These are phyloP conservation scores for Callithrix jacchus DNA, from an alignment of 2,113 vertebrate species.

Conservation along the genomic window DNA sequence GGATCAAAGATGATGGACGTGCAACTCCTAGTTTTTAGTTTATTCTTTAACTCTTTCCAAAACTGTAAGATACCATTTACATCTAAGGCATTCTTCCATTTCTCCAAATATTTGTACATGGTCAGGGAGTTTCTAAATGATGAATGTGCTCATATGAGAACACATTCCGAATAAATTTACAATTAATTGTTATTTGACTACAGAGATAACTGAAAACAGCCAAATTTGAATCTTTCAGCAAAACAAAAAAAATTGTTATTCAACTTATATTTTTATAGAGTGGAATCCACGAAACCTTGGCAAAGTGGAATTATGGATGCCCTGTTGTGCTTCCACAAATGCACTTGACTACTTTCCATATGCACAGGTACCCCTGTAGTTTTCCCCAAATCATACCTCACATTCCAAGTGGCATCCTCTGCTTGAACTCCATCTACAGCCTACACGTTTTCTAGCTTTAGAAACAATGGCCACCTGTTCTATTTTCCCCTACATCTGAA, in stretches of 20 bases:
- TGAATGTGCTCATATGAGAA: not conserved
- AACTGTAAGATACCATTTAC: not conserved
- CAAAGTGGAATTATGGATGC: not conserved
- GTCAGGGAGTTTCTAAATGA: not conserved
- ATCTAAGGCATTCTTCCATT: not conserved
- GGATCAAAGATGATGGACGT: not conserved
- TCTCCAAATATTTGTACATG: not conserved
- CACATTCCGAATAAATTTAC: not conserved
- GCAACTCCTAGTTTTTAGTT: not conserved
- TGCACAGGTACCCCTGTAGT: slow-evolving; percentile 13
- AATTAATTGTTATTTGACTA: slow-evolving; percentile 17
- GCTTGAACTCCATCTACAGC: slow-evolving; percentile 56
- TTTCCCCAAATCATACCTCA: slow-evolving; percentile 38
- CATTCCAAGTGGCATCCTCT: slow-evolving; percentile 52
- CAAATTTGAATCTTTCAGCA: not conserved
- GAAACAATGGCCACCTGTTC: slow-evolving; percentile 61
- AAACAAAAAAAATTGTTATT: not conserved
- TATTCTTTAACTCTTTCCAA: not conserved
- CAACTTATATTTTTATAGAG: not conserved
- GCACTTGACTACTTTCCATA: not conserved
- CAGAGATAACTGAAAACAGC: not conserved
- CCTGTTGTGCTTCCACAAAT: not conserved
- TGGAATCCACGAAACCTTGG: not conserved
- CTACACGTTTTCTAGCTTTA: slow-evolving; percentile 57
- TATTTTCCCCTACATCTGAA: slow-evolving; percentile 16